phyloP scores from a whole-genome alignment of 2,888 invertebrate genomes.

The Masnerella sp. region DNA sequence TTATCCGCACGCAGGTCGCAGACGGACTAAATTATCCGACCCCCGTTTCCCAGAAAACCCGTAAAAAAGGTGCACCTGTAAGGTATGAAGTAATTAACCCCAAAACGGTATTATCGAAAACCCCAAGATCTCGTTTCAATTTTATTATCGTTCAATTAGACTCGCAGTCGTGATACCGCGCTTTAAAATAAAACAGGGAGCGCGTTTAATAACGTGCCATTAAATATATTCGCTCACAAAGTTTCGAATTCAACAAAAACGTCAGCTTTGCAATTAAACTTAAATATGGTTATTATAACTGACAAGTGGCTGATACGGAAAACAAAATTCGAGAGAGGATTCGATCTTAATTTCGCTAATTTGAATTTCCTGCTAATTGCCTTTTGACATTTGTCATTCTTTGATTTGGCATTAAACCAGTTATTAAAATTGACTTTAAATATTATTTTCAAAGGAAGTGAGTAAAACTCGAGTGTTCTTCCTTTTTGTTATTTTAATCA shows the following conservation, averaged over 20 bases:
- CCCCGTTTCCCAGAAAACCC: constrained; percentile 41
- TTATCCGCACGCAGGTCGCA: constrained; percentile 50
- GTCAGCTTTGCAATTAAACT: constrained; percentile 1
- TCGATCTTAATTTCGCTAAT: too few relatives aligned
- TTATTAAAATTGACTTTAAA: too few relatives aligned
- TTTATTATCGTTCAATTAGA: constrained; percentile 26
- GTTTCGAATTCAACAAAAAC: constrained; percentile 14
- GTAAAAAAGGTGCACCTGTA: constrained; percentile 23
- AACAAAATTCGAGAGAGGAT: too few relatives aligned
- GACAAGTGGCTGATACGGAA: too few relatives aligned
- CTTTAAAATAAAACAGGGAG: constrained; percentile 6
- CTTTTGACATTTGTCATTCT: too few relatives aligned
- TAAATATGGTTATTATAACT: constrained; percentile 7
- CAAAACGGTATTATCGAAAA: constrained; percentile 37
- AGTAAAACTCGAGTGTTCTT: too few relatives aligned
- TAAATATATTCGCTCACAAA: constrained; percentile 3
- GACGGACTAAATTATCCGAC: constrained; percentile 42
- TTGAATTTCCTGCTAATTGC: too few relatives aligned
- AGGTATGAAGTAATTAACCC: constrained; percentile 39
- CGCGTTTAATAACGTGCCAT: constrained; percentile 13
- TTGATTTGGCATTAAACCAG: too few relatives aligned
- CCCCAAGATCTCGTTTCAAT: constrained; percentile 26
- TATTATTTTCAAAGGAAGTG: too few relatives aligned
- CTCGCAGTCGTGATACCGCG: background rate
- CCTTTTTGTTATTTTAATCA: too few relatives aligned